phyloP scores from a whole-genome alignment of 2,888 invertebrate species.

The Unio pictorum region DNA sequence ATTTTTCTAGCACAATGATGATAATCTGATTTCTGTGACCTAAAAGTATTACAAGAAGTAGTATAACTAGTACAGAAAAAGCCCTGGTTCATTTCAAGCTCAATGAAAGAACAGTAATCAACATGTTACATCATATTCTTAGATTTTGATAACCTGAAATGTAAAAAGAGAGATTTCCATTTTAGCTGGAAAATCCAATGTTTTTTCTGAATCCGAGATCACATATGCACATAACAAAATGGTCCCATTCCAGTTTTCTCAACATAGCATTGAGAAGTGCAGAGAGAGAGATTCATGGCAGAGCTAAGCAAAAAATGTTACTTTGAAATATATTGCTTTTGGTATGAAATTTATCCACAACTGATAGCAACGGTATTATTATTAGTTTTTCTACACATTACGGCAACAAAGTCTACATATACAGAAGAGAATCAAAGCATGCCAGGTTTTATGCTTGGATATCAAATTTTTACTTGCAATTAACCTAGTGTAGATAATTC shows the following conservation, averaged over 20 bases:
- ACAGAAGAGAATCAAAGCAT: neutral
- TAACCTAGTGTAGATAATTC: constrained; percentile 1
- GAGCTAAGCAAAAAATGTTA: no score
- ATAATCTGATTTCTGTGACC: no score
- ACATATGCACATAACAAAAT: no score
- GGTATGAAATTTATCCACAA: no score
- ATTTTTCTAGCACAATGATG: no score
- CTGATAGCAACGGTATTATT: neutral
- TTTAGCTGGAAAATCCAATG: neutral
- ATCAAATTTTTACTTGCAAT: neutral
- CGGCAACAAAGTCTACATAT: neutral
- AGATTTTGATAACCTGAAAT: neutral
- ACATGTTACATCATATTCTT: neutral
- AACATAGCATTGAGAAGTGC: no score
- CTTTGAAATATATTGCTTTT: no score
- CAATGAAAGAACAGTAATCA: neutral
- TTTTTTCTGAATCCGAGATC: neutral
- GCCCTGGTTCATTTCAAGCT: no score
- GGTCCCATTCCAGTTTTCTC: no score
- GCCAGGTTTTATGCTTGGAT: neutral
- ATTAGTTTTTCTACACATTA: neutral
- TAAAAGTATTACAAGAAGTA: no score
- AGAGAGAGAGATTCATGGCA: no score
- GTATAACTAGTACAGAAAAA: no score
- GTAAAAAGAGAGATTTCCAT: neutral